These are phyloP conservation scores for Eilema sororculum DNA, from an alignment of 2,888 invertebrate species.

Conservation along the genomic window DNA sequence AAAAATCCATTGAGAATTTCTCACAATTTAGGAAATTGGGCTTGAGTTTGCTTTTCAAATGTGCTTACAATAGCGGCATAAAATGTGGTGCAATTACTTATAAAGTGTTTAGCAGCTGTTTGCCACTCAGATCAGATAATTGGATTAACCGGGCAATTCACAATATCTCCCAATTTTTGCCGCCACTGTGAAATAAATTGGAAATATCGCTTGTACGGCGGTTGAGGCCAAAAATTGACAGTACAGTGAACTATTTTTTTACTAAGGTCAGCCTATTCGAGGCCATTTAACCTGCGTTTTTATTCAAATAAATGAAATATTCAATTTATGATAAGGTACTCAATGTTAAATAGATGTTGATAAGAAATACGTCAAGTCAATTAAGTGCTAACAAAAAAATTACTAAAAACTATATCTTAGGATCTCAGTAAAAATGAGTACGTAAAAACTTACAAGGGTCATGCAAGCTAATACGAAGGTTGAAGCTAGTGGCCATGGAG, in stretches of 20 bases:
- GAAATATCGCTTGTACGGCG: neutral
- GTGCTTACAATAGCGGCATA: neutral
- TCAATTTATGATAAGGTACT: neutral
- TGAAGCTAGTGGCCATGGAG: constrained; percentile 81
- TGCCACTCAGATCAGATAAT: neutral
- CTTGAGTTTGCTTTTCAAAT: neutral
- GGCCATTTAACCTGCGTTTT: neutral
- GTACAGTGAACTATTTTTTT: too few species aligned
- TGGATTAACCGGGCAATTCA: neutral
- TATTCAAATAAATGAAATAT: neutral
- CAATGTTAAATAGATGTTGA: too few species aligned
- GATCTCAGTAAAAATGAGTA: neutral
- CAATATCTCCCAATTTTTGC: neutral
- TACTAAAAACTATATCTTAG: neutral
- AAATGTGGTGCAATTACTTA: too few species aligned
- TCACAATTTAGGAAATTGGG: neutral
- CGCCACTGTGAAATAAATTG: neutral
- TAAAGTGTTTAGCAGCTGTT: neutral
- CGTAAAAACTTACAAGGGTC: constrained; percentile 75
- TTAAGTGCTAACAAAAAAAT: too few species aligned
- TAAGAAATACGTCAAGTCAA: too few species aligned
- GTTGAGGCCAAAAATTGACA: neutral
- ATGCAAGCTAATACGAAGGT: constrained; percentile 82
- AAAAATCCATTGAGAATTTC: neutral
- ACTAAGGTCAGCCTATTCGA: neutral